Evolutionary conservation across 2,113 vertebrate species (phyloP), one percentile per base, ranked within the genome.

Genomic region (Hemichromis elongatus): DNA sequence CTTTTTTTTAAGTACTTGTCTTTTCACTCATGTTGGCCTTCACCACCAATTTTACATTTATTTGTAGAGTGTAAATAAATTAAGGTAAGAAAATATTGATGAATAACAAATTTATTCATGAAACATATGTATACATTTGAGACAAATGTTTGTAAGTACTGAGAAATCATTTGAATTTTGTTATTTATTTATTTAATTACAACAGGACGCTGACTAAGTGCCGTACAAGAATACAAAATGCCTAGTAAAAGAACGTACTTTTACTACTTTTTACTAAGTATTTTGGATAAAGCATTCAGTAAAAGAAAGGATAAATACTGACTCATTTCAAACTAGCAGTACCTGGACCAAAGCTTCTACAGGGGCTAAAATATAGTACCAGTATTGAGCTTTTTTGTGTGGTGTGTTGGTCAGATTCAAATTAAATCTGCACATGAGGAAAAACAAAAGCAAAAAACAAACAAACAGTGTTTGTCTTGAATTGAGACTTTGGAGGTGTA

Each of bases 21-120:
- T 73, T 28, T 19, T 68, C 35, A 24, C n/a, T 42, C n/a, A 73
- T 24, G 0, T 18, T 10, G 13, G 35, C 37, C n/a, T n/a, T n/a
- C n/a, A n/a, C n/a, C n/a, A n/a, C n/a, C n/a, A n/a, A n/a, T n/a
- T n/a, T n/a, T 47, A 47, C 24, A 47, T 47, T 47, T 73, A 42
- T 47, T 47, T 26, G 14, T 47, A 73, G 68, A 18, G 28, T 47
- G 68, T 47, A 47, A 19, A 50, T 16, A 50, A 19, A 73, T 73
- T 47, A 28, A 50, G 16, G 16, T 7, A 28, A 28, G 40, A 73
- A 73, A 19, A 73, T 19, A 73, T 47, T 11, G 16, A 19, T 10
- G 45, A 73, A 47, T 7, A 28, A 28, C 66, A 0, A 0, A 18
- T 47, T 18, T 47, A 1, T 47, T 21, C 14, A 1, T 19, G 68